phyloP scores from a whole-genome alignment of 2,113 vertebrate genomes.

The Jaculus jaculus region DNA sequence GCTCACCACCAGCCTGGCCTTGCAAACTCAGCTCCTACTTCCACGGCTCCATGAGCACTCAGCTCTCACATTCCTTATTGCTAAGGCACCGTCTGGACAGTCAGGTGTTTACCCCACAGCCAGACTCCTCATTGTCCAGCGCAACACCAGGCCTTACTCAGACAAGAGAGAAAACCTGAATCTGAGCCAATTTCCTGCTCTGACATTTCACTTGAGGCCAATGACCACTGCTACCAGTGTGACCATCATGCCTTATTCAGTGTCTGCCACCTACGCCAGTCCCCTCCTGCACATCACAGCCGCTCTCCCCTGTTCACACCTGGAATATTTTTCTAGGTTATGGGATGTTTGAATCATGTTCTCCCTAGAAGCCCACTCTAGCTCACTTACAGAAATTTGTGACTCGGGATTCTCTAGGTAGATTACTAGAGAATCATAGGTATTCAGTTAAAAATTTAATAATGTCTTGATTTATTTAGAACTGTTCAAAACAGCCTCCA shows the following conservation, averaged over 20 bases:
- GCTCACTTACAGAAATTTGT: neutral
- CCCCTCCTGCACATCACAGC: no score
- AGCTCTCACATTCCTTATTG: neutral
- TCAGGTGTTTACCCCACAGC: fast-evolving
- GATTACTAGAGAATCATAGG: neutral
- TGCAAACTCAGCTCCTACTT: neutral
- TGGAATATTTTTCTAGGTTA: fast-evolving
- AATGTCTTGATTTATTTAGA: no score
- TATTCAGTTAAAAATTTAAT: no score
- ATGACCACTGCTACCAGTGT: no score
- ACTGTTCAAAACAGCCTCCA: no score
- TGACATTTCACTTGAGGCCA: neutral
- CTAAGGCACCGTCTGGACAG: neutral
- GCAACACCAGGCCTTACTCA: neutral
- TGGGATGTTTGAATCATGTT: no score
- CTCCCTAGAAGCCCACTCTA: neutral
- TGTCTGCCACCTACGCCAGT: fast-evolving
- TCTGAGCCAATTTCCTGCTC: neutral
- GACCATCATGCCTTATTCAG: fast-evolving
- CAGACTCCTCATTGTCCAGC: neutral
- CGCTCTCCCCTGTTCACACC: neutral
- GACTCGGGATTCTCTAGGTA: neutral
- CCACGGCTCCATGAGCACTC: neutral
- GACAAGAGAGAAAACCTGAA: neutral
- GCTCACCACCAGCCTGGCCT: neutral